Percentiles rank a stretch among this genome's conserved stretches.
These are phyloP conservation scores for Cephalopholis sonnerati DNA, from an alignment of 2,113 vertebrate species.

Conservation along the genomic window DNA sequence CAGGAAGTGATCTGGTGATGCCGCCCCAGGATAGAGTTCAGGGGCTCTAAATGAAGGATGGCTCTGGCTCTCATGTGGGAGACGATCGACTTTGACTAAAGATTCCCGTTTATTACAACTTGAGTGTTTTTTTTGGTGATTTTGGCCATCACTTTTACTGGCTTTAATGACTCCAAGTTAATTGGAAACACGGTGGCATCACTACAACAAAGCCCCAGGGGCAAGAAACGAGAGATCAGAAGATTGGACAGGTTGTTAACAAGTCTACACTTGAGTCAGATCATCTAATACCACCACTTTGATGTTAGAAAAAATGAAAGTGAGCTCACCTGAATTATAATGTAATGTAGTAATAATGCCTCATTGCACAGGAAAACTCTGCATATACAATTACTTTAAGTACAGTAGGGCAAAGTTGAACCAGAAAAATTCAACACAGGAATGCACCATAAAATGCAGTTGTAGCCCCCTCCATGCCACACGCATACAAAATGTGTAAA, in stretches of 20 bases:
- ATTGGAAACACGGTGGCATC: background rate
- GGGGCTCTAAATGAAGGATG: constrained; percentile 21
- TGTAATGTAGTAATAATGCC: background rate
- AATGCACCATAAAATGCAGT: background rate
- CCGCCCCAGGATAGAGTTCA: constrained; percentile 16
- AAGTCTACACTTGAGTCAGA: background rate
- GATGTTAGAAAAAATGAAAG: background rate
- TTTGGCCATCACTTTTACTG: background rate
- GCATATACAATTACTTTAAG: background rate
- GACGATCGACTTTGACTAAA: background rate
- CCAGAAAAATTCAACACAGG: too few species aligned
- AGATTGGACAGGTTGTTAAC: background rate
- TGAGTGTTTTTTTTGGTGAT: background rate
- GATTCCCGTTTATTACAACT: background rate
- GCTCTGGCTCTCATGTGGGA: constrained; percentile 9
- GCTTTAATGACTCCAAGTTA: background rate
- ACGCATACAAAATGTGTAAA: background rate
- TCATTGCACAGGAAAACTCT: background rate
- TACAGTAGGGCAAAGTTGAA: background rate
- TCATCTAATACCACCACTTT: background rate
- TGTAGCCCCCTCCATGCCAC: background rate
- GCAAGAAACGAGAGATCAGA: background rate
- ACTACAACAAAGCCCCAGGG: background rate
- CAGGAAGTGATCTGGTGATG: constrained; percentile 62
- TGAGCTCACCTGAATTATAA: background rate